Conservation (phyloP, 2,797 vertebrate species). For the Mormyrus proboscirostris region DNA sequence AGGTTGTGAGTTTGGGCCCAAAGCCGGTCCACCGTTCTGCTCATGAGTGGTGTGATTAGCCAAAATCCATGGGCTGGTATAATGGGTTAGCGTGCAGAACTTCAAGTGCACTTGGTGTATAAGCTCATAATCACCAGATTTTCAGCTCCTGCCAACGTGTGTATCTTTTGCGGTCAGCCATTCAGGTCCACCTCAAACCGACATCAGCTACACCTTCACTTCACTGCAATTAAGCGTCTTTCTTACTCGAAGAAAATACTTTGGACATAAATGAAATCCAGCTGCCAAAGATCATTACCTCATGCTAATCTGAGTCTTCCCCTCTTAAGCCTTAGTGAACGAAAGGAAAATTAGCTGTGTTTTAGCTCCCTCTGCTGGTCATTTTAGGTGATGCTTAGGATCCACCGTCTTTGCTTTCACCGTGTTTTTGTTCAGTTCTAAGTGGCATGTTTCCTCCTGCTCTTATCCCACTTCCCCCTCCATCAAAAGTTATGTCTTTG, state of each 20-base stretch:
- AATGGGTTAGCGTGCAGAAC: neutral
- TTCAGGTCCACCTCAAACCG: neutral
- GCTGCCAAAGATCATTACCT: neutral
- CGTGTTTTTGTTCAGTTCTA: neutral
- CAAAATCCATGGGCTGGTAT: neutral
- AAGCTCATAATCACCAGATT: neutral
- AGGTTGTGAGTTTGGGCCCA: neutral
- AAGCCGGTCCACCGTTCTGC: neutral
- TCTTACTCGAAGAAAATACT: neutral
- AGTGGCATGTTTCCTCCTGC: neutral
- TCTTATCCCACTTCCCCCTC: neutral
- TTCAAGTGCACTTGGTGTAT: neutral
- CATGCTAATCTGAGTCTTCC: neutral
- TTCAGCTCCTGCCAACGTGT: neutral
- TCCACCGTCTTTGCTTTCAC: neutral
- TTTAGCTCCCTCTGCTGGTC: slow-evolving; percentile 52
- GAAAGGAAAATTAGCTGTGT: slow-evolving; percentile 27
- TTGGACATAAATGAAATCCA: neutral
- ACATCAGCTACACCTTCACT: neutral
- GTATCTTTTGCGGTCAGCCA: neutral
- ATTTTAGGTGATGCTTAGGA: neutral
- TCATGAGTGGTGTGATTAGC: neutral
- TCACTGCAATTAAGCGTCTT: neutral
- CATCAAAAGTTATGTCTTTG: neutral
- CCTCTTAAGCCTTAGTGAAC: neutral